Conservation (phyloP, 1,140 invertebrate genomes). For the Caenorhabditis tropicalis region DNA sequence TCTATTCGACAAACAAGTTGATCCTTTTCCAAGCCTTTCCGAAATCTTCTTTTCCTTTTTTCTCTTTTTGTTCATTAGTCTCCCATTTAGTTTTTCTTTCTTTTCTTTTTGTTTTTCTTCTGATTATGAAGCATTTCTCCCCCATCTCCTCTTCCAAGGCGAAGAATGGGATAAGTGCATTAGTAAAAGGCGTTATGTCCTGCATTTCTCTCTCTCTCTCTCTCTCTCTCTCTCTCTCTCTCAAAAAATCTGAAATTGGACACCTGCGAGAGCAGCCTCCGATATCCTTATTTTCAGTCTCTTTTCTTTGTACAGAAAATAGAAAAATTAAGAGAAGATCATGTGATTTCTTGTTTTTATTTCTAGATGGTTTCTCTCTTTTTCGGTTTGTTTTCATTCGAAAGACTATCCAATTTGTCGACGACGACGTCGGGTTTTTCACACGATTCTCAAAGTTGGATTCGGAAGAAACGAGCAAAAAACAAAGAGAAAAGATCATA, state of each 20-base stretch:
- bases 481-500: neutral
- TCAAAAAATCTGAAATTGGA: constrained; percentile 13
- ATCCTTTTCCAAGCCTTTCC: too few species aligned
- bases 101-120: neutral
- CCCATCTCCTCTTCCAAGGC: neutral
- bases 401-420: constrained; percentile 10
- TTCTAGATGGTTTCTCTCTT: neutral
- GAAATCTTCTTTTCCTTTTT: neutral
- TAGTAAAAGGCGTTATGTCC: neutral
- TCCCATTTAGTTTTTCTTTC: neutral
- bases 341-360: neutral
- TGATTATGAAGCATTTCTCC: neutral
- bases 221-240: too few species aligned
- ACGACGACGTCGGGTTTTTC: neutral
- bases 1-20: too few species aligned
- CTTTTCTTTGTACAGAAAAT: neutral
- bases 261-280: neutral
- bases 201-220: too few species aligned
- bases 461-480: neutral
- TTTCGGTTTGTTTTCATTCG: neutral
- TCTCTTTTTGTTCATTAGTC: neutral
- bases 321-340: neutral
- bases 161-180: constrained; percentile 6
- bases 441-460: neutral
- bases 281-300: neutral